phyloP scores from a whole-genome alignment of 2,797 vertebrate genomes.

The Fringilla coelebs region DNA sequence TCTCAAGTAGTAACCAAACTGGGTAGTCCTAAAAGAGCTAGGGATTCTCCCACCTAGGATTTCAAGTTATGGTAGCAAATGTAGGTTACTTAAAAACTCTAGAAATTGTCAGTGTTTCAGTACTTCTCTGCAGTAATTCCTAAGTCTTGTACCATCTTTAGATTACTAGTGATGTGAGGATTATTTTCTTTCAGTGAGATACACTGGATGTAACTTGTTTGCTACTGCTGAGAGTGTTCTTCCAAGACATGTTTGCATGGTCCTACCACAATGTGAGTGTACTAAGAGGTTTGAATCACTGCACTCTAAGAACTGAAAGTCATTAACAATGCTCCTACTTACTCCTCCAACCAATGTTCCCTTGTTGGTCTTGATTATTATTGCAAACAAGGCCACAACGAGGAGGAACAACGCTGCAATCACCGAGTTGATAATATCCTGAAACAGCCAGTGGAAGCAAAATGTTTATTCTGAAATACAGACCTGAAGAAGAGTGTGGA shows the following conservation, averaged over 20 bases:
- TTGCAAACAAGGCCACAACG: conserved; percentile 73
- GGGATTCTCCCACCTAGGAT: background rate
- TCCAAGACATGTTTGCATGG: background rate
- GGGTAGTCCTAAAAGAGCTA: background rate
- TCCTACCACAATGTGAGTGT: background rate
- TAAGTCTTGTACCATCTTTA: background rate
- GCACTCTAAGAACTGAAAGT: background rate
- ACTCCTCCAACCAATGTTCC: conserved; percentile 82
- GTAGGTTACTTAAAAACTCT: background rate
- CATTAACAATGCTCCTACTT: conserved; percentile 59
- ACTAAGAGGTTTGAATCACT: background rate
- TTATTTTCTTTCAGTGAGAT: background rate
- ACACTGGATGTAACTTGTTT: background rate
- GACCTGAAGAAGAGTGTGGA: background rate
- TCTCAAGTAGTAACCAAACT: background rate
- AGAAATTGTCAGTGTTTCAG: background rate
- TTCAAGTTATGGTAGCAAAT: background rate
- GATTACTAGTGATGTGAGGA: background rate
- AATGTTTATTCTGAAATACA: background rate
- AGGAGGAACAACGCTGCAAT: conserved; percentile 76
- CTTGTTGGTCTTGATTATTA: conserved; percentile 63
- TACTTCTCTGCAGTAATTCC: background rate
- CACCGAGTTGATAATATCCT: conserved; percentile 86
- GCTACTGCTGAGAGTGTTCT: background rate
- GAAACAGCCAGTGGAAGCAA: conserved; percentile 37